A percentile compares a stretch with the other conserved stretches of the same genome.
Evolutionary conservation across 2,113 vertebrate genomes (phyloP).

Genomic region (Nycticryphes semicollaris): DNA sequence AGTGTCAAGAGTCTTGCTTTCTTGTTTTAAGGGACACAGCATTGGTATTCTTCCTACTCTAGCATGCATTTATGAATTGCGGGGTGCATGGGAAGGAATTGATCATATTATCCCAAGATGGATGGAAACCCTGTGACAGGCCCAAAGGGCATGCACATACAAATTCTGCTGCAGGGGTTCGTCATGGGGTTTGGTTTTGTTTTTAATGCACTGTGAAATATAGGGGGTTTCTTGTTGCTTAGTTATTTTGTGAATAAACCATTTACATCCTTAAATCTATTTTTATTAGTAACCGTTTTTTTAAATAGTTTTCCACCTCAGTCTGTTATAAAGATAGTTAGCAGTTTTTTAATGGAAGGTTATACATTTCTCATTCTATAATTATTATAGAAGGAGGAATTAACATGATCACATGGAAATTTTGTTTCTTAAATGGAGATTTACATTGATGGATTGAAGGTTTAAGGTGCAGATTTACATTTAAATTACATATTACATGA

Average conservation of each 20-base stretch:
- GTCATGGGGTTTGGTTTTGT: background rate
- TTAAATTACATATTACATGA: slow-evolving; percentile 62
- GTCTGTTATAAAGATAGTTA: slow-evolving; percentile 18
- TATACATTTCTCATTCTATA: slow-evolving; percentile 45
- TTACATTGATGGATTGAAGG: slow-evolving; percentile 67
- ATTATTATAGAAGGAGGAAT: slow-evolving; percentile 52
- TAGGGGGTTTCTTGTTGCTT: background rate
- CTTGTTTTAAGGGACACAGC: background rate
- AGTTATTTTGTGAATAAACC: background rate
- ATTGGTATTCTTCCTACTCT: background rate
- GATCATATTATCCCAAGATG: background rate
- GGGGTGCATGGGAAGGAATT: background rate
- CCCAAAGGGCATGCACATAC: background rate
- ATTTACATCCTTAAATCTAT: background rate
- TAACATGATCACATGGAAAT: slow-evolving; percentile 57
- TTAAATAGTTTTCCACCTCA: background rate
- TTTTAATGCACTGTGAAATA: background rate
- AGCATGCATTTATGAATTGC: background rate
- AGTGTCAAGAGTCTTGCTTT: background rate
- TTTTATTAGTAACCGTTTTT: background rate
- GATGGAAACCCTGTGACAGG: background rate
- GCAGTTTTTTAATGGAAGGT: slow-evolving; percentile 45
- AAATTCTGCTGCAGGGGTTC: background rate
- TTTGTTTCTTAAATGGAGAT: slow-evolving; percentile 62
- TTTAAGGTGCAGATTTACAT: slow-evolving; percentile 67